Evolutionary conservation across 2,888 invertebrate genomes (phyloP).

Genomic region (Belgica antarctica): DNA sequence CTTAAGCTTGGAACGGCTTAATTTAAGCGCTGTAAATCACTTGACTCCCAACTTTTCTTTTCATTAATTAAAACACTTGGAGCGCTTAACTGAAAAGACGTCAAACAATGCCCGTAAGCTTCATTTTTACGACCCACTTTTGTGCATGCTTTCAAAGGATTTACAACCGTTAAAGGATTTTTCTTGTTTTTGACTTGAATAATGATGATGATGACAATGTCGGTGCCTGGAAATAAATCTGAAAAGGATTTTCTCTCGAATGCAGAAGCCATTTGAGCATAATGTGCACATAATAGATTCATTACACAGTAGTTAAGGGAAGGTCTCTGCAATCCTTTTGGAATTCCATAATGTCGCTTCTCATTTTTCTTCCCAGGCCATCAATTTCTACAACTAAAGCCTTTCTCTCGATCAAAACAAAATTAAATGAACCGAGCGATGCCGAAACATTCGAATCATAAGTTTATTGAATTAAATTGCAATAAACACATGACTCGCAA

Average conservation of each 20-base stretch:
- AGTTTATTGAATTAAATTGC: constrained; percentile 37
- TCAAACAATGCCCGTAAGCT: background rate
- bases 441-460: constrained; percentile 12
- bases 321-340: background rate
- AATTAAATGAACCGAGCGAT: constrained; percentile 29
- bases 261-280: too few species aligned
- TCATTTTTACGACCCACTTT: background rate
- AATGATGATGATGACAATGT: constrained; percentile 13
- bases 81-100: background rate
- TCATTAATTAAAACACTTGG: background rate
- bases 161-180: background rate
- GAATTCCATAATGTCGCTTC: background rate
- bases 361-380: background rate
- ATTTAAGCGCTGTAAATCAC: background rate
- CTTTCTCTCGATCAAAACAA: background rate
- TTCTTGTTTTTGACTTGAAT: background rate
- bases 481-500: constrained; percentile 11
- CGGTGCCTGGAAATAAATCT: constrained; percentile 2
- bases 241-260: constrained; percentile 4
- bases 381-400: background rate
- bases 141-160: background rate
- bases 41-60: background rate
- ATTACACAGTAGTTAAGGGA: background rate
- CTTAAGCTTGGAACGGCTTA: background rate
- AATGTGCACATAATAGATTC: constrained; percentile 9